Base-by-base conservation (phyloP, 2,888 invertebrate genomes). In the Phaedon cochleariae region DNA sequence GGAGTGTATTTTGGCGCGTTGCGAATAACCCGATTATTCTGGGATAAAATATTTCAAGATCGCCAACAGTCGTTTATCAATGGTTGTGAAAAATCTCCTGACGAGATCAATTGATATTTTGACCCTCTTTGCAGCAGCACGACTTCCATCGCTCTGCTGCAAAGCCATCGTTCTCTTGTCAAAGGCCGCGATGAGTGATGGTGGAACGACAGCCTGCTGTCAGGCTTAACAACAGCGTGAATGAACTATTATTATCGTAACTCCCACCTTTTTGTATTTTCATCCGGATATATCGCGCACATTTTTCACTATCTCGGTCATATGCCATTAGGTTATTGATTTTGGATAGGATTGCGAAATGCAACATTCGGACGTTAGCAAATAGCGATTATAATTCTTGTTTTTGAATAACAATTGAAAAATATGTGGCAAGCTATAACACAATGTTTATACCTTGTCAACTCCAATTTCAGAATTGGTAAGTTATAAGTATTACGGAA, bases 171-270 rank as follows among this genome's bases (percentile, higher is more conserved):
- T 55, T 65, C 64, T 52, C 29, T 45, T 54, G 60, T 51, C 64
- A 57, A 60, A 51, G 34, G 60, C 18, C 52, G 18, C 29, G 52
- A 51, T 65, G 51, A 51, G 46, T 55, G 60, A 65, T 65, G 60
- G 46, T 45, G 55, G 51, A 57, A 45, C 64, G 60, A 51, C 60
- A 57, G 31, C 34, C 26, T 18, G 57, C 22, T 61, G 57, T 59
- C 57, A 65, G 60, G 41, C 57, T 57, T 60, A 57, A 65, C 64
- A 65, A 65, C 60, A 65, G 64, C 45, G 55, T 46, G 51, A 61
- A 31, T 60, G 57, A 65, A 65, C 64, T 49, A 60, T 65, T n/a
- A n/a, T n/a, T 65, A 57, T 65, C 51, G 41, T 41, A 41, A 41
- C 41, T 41, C 41, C 41, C 15, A 41, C 15, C 15, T 41, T 41